Evolutionary conservation across 2,888 invertebrate genomes (phyloP), one percentile per base, ranked within the genome.

Genomic region (Maniola hyperantus): DNA sequence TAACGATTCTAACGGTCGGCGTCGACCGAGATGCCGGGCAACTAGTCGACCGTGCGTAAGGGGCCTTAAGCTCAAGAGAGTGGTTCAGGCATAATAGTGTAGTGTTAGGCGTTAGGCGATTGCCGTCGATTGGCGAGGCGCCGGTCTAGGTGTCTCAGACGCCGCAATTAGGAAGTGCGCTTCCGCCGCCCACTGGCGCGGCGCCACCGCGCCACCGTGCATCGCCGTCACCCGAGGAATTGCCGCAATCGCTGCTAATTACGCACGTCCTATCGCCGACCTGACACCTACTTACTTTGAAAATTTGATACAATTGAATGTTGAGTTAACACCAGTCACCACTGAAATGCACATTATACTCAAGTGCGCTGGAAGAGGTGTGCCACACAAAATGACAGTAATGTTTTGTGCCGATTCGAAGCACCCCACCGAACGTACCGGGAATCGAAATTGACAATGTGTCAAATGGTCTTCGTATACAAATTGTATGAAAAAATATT

Each of bases 171-270:
- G 91, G 91, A 92, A 88, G 88, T 89, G 87, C 73, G 84, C 83
- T 89, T 92, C 91, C 91, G 91, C 91, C 91, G 91, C 91, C 91
- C 91, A 91, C 91, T 82, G 83, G 77, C 74, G 76, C 85, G 84
- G 85, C 89, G 89, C 88, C 89, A 85, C 83, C 83, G 26, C 4
- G 26, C 26, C 26, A 26, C 26, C 26, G 26, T n/a, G n/a, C n/a
- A n/a, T 26, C 26, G 84, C 83, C 83, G 85, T 84, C 90, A 87
- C 89, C 77, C 77, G 83, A 84, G 78, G 87, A 88, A 89, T 89
- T 87, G 87, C 83, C 76, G 83, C 88, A 84, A 90, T 89, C 83
- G 84, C 77, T 83, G 84, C 82, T 91, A 91, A 91, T 91, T 90
- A 87, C 83, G 83, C 72, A 79, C 82, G 71, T 76, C 74, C 74